These are phyloP conservation scores for Ophion ventricosus DNA, from an alignment of 2,888 invertebrate species.

Conservation along the genomic window DNA sequence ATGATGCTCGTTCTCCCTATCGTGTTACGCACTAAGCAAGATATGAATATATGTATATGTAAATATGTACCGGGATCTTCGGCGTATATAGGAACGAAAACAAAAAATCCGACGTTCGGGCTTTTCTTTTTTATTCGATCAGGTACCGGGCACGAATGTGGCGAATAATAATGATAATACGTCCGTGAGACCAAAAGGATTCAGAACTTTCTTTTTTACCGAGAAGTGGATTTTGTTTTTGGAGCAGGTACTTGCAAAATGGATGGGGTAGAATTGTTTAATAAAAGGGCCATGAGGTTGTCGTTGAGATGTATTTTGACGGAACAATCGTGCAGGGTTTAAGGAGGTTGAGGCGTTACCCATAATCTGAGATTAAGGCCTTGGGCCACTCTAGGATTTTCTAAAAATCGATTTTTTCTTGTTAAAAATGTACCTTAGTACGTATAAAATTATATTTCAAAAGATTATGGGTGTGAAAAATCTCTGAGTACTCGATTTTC, in stretches of 20 bases:
- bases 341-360: too few species aligned
- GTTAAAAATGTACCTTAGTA: too few species aligned
- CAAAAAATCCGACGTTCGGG: not conserved
- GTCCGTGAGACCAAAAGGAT: not conserved
- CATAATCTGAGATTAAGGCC: too few species aligned
- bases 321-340: too few species aligned
- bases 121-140: not conserved
- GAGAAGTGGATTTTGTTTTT: not conserved
- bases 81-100: not conserved
- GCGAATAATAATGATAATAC: not conserved
- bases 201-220: not conserved
- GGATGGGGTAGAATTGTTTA: not conserved
- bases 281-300: not conserved
- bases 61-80: not conserved
- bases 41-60: not conserved
- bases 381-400: too few species aligned
- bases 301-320: not conserved
- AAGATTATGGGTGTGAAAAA: too few species aligned
- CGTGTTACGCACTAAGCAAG: constrained; percentile 8
- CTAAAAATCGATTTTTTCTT: too few species aligned
- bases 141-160: not conserved
- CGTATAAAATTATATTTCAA: too few species aligned
- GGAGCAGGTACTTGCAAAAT: not conserved
- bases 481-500: too few species aligned
- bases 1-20: constrained; percentile 43